These are phyloP conservation scores for Leucophenga varia DNA, from an alignment of 1,140 invertebrate species.

Conservation along the genomic window DNA sequence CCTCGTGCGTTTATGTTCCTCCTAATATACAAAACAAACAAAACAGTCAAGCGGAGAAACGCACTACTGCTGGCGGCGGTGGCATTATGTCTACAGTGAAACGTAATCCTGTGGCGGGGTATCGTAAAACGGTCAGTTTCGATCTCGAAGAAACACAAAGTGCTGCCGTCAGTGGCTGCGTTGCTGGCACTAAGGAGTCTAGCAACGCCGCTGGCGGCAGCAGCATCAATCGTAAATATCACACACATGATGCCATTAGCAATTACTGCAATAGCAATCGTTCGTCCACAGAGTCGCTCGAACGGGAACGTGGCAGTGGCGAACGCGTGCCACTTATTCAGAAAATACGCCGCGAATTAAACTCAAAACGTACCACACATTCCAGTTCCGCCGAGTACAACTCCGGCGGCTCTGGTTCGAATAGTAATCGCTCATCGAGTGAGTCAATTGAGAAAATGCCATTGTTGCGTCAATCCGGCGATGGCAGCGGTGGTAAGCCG, in stretches of 20 bases:
- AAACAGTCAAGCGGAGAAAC: too few species aligned
- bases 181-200: not conserved
- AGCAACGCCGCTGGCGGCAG: not conserved
- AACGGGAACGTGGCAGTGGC: constrained; percentile 13
- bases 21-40: constrained; percentile 2
- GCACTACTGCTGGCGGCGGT: not conserved
- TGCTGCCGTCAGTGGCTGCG: not conserved
- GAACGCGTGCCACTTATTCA: constrained; percentile 45
- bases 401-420: constrained; percentile 40
- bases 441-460: constrained; percentile 51
- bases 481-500: constrained; percentile 19
- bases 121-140: constrained; percentile 54
- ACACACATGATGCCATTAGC: constrained; percentile 50
- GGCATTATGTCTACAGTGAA: constrained; percentile 18
- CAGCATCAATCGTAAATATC: constrained; percentile 46
- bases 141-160: constrained; percentile 40
- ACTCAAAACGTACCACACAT: constrained; percentile 43
- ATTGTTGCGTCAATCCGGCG: constrained; percentile 24
- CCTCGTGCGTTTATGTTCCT: constrained; percentile 16
- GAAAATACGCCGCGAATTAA: constrained; percentile 45
- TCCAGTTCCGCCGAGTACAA: constrained; percentile 31
- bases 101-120: constrained; percentile 25
- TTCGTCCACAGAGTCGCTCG: constrained; percentile 36
- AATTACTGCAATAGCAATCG: constrained; percentile 19
- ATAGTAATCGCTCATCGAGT: constrained; percentile 46